Evolutionary conservation across 2,888 invertebrate species (phyloP), one percentile per base, ranked within the genome.

Genomic region (Shargacucullia verbasci): DNA sequence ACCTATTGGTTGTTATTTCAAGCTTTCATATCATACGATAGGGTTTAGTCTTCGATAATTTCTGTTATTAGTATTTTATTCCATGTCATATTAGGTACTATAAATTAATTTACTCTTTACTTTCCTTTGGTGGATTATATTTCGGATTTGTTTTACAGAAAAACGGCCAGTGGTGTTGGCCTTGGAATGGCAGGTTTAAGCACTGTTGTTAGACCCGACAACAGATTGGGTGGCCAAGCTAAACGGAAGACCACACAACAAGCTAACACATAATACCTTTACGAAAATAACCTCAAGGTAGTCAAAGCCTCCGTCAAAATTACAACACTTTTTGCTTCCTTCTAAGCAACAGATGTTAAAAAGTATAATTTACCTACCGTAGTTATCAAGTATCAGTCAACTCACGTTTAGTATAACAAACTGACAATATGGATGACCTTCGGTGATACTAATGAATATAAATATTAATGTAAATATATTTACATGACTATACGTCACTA

Each of bases 391-490:
- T 65, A 71, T 63, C 59, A 73, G 37, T 63, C 64, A 25, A 61
- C 71, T 66, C 72, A 76, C 73, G 78, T 63, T 67, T 58, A 53
- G 50, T 59, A 29, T 65, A 71, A 67, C 45, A 60, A 56, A 46
- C 50, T 44, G 48, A 47, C 57, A 61, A 44, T 65, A 61, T 50
- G 46, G 25, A 59, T 57, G 75, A 52, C 77, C 78, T 78, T 78
- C 73, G 54, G 37, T 55, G 14, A 59, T 41, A 40, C 55, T 66
- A 69, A 76, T 72, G 63, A 72, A 76, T 73, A 62, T 66, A 69
- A 68, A 66, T 73, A 74, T 54, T 59, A 60, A 59, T 48, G 59
- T 67, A 64, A 66, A 70, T 43, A 54, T 57, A 59, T 66, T 58
- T 59, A 64, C 64, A 61, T 41, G 41, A 48, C 45, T 35, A 38